Evolutionary conservation across 2,888 invertebrate species (phyloP).

Genomic region (Athalia cordata): DNA sequence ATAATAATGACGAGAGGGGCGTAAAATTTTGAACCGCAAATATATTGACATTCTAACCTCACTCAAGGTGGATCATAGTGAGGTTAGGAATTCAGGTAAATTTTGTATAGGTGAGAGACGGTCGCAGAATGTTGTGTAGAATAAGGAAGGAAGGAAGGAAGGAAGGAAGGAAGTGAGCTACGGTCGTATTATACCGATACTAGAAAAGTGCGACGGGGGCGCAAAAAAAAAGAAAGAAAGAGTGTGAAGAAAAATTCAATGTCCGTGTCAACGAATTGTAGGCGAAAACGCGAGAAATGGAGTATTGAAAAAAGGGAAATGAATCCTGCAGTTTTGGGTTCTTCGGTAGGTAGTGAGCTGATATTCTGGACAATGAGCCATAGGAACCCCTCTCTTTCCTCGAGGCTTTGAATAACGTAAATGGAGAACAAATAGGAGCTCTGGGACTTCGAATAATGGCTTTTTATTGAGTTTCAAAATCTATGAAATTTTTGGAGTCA

Average conservation of each 20-base stretch:
- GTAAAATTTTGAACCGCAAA: constrained; percentile 39
- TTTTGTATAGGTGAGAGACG: not conserved
- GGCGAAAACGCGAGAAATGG: not conserved
- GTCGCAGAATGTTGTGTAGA: not conserved
- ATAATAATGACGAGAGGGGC: constrained; percentile 14
- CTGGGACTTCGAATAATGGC: not conserved
- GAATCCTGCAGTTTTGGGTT: too few species aligned
- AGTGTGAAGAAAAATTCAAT: constrained; percentile 19
- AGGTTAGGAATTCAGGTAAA: not conserved
- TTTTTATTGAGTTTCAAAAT: not conserved
- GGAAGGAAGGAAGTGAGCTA: too few species aligned
- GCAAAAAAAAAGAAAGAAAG: not conserved
- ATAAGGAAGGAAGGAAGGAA: too few species aligned
- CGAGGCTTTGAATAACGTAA: not conserved
- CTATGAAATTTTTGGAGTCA: constrained; percentile 18
- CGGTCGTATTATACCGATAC: too few species aligned
- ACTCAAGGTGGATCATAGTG: not conserved
- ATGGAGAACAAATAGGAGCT: constrained; percentile 27
- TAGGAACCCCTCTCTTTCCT: too few species aligned
- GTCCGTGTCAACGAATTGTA: constrained; percentile 10
- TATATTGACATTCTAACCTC: constrained; percentile 41
- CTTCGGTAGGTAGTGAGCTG: too few species aligned
- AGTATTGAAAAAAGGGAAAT: too few species aligned
- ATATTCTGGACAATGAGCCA: too few species aligned
- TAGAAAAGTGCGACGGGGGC: not conserved